Evolutionary conservation across 2,888 invertebrate species (phyloP), one percentile per base, ranked within the genome.

Genomic region (Tineola bisselliella): DNA sequence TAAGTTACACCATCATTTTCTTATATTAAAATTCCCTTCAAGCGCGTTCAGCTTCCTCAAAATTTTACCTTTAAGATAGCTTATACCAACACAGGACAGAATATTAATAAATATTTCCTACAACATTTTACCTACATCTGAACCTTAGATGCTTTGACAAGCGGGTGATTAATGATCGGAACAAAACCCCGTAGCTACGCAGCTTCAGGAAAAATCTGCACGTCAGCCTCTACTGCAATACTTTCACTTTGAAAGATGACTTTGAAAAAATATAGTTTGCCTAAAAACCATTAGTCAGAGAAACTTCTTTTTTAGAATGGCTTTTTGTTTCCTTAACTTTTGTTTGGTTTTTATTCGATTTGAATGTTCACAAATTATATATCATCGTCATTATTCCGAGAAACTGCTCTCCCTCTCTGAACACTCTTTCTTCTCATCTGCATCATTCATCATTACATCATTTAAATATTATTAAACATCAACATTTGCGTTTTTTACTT

Each of bases 161-260:
- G 69, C 63, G 62, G 58, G 73, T 78, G 82, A 82, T 79, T 82
- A 79, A 82, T 79, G 71, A 67, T 63, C 25, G 66, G 66, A 65
- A 70, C 67, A 15, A 6, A 38, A 38, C 38, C 38, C 38, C 1
- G 38, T 38, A 38, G 38, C 48, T 48, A 25, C 25, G 25, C 5
- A 15, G 48, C 15, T 17, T 48, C 48, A 48, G 17, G 3, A 48
- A 48, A 48, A 48, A 48, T 48, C 48, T 15, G 48, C 48, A 48
- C 48, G 48, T 48, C 48, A 48, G 15, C 38, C n/a, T n/a, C 13
- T 10, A 48, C 17, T 48, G 48, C 48, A 48, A 48, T 48, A 48
- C 48, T 48, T 48, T 48, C 48, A 48, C 48, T 48, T 48, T 48
- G 48, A 48, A 13, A 48, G 48, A 48, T 48, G 48, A 48, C 48